Percentiles rank a stretch among this genome's conserved stretches.
Evolutionary conservation across 2,888 invertebrate species (phyloP).

Genomic region (Ernsta delagoae): DNA sequence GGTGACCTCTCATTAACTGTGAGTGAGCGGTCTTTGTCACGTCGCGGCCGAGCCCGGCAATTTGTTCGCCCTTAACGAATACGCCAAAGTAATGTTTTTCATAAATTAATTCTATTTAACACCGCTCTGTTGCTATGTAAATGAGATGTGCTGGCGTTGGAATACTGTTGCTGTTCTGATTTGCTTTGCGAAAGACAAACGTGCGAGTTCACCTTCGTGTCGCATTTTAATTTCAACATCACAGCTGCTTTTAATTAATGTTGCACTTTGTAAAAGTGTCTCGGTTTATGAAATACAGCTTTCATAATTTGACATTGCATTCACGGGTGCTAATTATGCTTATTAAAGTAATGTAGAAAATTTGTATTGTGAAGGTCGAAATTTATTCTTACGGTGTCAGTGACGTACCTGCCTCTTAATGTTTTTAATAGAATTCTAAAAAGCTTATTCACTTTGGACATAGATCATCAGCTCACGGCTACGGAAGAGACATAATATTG

Average conservation of each 20-base stretch:
- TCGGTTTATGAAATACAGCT: constrained; percentile 22
- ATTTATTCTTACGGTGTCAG: no score
- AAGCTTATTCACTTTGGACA: constrained; percentile 24
- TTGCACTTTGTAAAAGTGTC: constrained; percentile 33
- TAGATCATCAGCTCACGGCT: constrained; percentile 56
- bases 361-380: background rate
- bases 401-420: no score
- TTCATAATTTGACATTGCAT: constrained; percentile 31
- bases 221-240: constrained; percentile 37
- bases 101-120: constrained; percentile 69
- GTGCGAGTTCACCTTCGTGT: constrained; percentile 36
- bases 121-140: constrained; percentile 57
- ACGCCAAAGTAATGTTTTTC: constrained; percentile 66
- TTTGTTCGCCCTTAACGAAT: constrained; percentile 71
- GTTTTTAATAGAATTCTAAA: background rate
- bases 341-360: background rate
- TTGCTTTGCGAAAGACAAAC: constrained; percentile 38
- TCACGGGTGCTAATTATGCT: constrained; percentile 16
- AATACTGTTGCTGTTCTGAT: constrained; percentile 35
- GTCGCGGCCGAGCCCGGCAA: constrained; percentile 61
- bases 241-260: constrained; percentile 38
- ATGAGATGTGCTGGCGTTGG: constrained; percentile 43
- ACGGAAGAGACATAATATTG: constrained; percentile 73
- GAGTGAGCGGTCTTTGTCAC: constrained; percentile 71
- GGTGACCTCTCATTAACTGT: constrained; percentile 70